Conservation (phyloP, 2,888 invertebrate genomes). For the Quadroppia sp. region DNA sequence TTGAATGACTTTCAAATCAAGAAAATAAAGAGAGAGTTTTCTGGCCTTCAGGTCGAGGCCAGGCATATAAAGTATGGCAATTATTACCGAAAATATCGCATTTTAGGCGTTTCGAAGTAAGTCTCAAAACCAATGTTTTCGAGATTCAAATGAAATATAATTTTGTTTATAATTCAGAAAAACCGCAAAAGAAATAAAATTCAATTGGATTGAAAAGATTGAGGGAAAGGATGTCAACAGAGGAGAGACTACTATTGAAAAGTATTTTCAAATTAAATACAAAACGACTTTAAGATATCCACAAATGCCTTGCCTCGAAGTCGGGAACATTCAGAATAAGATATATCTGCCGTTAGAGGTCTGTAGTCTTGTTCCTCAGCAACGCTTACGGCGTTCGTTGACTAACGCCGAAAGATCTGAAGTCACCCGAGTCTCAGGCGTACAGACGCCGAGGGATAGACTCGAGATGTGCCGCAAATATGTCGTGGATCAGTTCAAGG, state of each 20-base stretch:
- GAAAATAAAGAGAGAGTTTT: slow-evolving; percentile 29
- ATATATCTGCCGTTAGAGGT: slow-evolving; percentile 46
- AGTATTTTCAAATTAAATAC: slow-evolving; percentile 43
- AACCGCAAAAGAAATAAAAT: not conserved
- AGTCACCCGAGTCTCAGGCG: slow-evolving; percentile 45
- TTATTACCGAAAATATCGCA: slow-evolving; percentile 18
- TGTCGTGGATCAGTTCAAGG: slow-evolving; percentile 18
- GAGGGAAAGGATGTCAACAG: not conserved
- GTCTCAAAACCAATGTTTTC: not conserved
- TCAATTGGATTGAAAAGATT: not conserved
- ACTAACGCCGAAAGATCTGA: slow-evolving; percentile 44
- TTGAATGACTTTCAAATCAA: not conserved
- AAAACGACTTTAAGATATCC: slow-evolving; percentile 39
- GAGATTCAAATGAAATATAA: not conserved
- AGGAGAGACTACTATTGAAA: slow-evolving; percentile 19
- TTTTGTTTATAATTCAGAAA: not conserved
- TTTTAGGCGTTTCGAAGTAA: slow-evolving; percentile 9
- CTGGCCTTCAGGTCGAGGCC: slow-evolving; percentile 34
- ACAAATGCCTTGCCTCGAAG: slow-evolving; percentile 46
- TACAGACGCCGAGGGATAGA: slow-evolving; percentile 40
- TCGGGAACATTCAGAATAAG: slow-evolving; percentile 42
- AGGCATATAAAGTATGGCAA: slow-evolving; percentile 25
- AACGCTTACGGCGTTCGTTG: slow-evolving; percentile 45
- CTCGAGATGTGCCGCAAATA: slow-evolving; percentile 37
- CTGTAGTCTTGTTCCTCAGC: slow-evolving; percentile 45